A percentile compares a stretch with the other conserved stretches of the same genome.
These are phyloP conservation scores for Drosophila subsilvestris DNA, from an alignment of 2,888 invertebrate genomes.

Conservation along the genomic window DNA sequence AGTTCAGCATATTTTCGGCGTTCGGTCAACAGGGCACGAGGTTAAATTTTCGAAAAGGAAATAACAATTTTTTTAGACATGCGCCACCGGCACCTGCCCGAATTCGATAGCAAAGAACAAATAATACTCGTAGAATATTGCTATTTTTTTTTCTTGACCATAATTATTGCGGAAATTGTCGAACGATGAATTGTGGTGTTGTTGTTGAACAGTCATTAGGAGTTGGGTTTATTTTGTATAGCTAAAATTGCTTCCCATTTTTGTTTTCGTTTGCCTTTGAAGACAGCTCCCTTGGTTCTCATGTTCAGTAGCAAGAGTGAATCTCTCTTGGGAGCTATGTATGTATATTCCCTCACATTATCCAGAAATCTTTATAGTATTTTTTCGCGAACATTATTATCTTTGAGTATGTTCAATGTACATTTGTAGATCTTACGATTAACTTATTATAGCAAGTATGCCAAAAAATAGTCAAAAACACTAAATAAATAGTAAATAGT, in stretches of 20 bases:
- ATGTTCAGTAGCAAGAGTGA: no score
- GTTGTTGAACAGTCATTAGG: conserved; percentile 27
- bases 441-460: no score
- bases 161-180: conserved; percentile 49
- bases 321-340: no score
- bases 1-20: conserved; percentile 58
- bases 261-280: neutral
- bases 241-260: neutral
- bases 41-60: conserved; percentile 67
- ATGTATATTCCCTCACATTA: no score
- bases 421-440: no score
- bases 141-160: conserved; percentile 20
- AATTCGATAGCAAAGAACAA: conserved; percentile 34
- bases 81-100: conserved; percentile 17
- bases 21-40: conserved; percentile 80
- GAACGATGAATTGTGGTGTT: conserved; percentile 23
- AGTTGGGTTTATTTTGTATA: neutral
- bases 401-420: no score
- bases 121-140: conserved; percentile 15
- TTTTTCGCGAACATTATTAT: no score
- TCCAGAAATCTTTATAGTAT: no score
- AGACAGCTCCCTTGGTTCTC: neutral
- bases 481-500: no score
- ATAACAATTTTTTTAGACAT: conserved; percentile 37
- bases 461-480: no score